phyloP scores from a whole-genome alignment of 1,140 invertebrate species.

The Pygmarrhopalites habei region DNA sequence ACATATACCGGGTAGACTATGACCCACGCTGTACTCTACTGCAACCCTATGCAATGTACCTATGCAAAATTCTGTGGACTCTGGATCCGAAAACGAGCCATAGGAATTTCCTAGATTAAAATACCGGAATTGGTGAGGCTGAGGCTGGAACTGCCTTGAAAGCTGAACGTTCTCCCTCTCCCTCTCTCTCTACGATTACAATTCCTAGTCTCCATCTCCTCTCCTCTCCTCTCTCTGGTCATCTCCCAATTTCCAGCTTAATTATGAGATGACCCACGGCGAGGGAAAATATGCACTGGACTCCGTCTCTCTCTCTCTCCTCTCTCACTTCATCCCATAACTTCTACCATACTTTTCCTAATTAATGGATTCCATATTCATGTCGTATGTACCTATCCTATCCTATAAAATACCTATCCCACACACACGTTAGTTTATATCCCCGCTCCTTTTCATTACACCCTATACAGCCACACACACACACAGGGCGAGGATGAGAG shows the following conservation, averaged over 20 bases:
- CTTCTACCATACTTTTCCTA: slow-evolving; percentile 26
- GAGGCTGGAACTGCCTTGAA: background rate
- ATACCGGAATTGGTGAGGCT: slow-evolving; percentile 32
- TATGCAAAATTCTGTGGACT: too few species aligned
- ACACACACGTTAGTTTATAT: too few species aligned
- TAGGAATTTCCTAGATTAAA: slow-evolving; percentile 39
- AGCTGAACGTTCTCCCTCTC: background rate
- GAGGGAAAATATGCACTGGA: slow-evolving; percentile 26
- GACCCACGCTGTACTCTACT: too few species aligned
- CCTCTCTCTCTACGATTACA: background rate
- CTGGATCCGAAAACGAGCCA: slow-evolving; percentile 12
- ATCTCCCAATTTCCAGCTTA: slow-evolving; percentile 35
- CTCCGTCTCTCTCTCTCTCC: slow-evolving; percentile 1
- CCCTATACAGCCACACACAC: too few species aligned
- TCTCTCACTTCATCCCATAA: slow-evolving; percentile 6
- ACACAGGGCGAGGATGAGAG: too few species aligned
- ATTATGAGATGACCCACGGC: slow-evolving; percentile 37
- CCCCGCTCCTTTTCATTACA: too few species aligned
- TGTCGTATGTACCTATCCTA: slow-evolving; percentile 10
- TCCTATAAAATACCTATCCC: background rate
- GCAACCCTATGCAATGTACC: too few species aligned
- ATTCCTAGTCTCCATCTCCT: background rate
- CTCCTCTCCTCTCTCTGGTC: slow-evolving; percentile 10
- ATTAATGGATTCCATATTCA: slow-evolving; percentile 40
- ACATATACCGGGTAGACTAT: too few species aligned